Percentiles rank a stretch among this genome's conserved stretches.
Evolutionary conservation across 1,140 invertebrate species (phyloP).

Genomic region (Ips typographus): DNA sequence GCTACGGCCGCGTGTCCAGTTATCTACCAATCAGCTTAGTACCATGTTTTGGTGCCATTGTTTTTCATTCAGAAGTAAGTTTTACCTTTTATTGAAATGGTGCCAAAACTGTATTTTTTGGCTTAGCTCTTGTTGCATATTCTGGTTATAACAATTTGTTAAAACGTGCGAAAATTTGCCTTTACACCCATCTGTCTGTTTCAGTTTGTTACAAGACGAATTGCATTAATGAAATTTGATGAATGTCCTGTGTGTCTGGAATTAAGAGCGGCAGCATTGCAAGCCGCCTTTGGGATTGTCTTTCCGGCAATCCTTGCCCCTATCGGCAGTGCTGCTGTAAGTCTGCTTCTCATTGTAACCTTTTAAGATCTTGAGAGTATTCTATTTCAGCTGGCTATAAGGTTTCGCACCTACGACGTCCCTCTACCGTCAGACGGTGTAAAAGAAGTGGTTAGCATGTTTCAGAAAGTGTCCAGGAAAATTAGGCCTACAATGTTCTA

Average conservation of each 20-base stretch:
- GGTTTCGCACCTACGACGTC: conserved; percentile 54
- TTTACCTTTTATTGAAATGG: not conserved
- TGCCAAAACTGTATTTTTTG: not conserved
- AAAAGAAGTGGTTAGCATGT: conserved; percentile 49
- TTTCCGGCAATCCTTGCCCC: conserved; percentile 54
- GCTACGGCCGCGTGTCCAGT: conserved; percentile 50
- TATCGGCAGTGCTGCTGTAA: conserved; percentile 51
- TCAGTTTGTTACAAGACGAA: conserved; percentile 49
- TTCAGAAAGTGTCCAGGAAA: conserved; percentile 50
- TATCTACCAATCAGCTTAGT: conserved; percentile 53
- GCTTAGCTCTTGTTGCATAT: not conserved
- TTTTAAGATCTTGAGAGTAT: not conserved
- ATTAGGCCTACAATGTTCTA: conserved; percentile 49
- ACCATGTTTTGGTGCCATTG: conserved; percentile 50
- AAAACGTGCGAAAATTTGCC: not conserved
- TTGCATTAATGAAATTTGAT: conserved; percentile 46
- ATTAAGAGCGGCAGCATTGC: conserved; percentile 51
- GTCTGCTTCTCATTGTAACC: conserved; percentile 8
- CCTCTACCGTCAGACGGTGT: conserved; percentile 53
- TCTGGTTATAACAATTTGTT: not conserved
- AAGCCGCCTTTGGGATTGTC: conserved; percentile 47
- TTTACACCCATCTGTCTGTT: conserved; percentile 17
- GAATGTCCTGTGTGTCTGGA: conserved; percentile 53
- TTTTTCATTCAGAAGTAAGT: conserved; percentile 51
- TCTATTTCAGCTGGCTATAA: conserved; percentile 51